phyloP scores from a whole-genome alignment of 2,113 vertebrate species.

The Lepidothrix coronata region DNA sequence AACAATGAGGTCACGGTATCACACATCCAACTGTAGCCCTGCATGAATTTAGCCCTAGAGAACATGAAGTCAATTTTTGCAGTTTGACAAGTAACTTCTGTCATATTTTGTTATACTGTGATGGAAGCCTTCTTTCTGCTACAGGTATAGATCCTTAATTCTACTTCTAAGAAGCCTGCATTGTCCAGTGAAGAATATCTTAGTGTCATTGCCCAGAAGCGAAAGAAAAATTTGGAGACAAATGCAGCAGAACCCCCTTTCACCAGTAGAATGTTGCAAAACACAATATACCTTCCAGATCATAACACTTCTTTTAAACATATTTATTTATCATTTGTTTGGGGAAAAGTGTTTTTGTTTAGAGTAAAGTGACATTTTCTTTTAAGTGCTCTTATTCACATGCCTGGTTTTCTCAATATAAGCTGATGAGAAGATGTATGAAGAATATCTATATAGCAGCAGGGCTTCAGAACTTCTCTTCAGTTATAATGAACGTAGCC shows the following conservation, averaged over 20 bases:
- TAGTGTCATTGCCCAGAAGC: neutral
- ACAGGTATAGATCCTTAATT: neutral
- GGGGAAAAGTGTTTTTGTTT: neutral
- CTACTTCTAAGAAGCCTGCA: neutral
- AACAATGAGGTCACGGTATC: neutral
- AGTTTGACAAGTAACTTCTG: neutral
- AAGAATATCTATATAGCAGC: neutral
- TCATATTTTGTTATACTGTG: neutral
- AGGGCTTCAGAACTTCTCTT: neutral
- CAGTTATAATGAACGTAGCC: neutral
- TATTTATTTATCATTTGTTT: neutral
- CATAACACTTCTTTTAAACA: neutral
- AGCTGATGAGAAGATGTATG: neutral
- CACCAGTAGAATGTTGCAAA: neutral
- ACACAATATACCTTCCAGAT: neutral
- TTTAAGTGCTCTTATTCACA: neutral
- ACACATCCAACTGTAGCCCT: neutral
- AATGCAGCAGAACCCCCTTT: neutral
- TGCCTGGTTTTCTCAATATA: neutral
- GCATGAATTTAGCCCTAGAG: neutral
- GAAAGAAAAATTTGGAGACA: neutral
- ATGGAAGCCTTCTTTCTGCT: neutral
- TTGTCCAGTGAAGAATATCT: neutral
- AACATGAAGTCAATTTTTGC: neutral
- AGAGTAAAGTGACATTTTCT: neutral